Evolutionary conservation across 2,113 vertebrate genomes (phyloP).

Genomic region (Tragelaphus scriptus): DNA sequence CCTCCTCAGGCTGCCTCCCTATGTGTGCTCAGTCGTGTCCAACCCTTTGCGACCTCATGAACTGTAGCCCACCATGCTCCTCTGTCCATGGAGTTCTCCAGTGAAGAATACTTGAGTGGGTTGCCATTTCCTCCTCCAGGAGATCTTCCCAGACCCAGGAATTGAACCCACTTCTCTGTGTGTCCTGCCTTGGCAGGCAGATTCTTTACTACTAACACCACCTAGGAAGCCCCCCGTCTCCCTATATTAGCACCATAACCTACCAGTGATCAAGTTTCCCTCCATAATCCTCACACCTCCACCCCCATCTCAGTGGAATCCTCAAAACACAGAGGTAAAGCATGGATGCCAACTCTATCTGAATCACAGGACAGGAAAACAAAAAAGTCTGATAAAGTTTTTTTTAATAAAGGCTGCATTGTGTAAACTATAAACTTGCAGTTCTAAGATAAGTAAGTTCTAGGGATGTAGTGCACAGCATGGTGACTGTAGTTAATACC

Average conservation of each 20-base stretch:
- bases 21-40: fast-evolving
- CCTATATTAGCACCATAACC: too few species aligned
- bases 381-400: background rate
- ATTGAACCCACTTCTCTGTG: background rate
- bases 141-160: background rate
- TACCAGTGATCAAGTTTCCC: background rate
- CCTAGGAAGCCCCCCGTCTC: background rate
- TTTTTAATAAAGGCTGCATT: background rate
- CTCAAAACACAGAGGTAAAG: background rate
- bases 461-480: background rate
- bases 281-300: background rate
- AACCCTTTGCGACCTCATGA: background rate
- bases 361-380: background rate
- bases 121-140: background rate
- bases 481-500: background rate
- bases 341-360: background rate
- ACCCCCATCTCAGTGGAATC: background rate
- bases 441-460: background rate
- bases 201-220: background rate
- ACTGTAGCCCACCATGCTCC: background rate
- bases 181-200: background rate
- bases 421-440: background rate
- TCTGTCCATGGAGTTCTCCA: background rate
- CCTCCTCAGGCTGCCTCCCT: background rate
- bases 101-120: background rate